phyloP scores from a whole-genome alignment of 2,113 vertebrate species.

The Rissa tridactyla region DNA sequence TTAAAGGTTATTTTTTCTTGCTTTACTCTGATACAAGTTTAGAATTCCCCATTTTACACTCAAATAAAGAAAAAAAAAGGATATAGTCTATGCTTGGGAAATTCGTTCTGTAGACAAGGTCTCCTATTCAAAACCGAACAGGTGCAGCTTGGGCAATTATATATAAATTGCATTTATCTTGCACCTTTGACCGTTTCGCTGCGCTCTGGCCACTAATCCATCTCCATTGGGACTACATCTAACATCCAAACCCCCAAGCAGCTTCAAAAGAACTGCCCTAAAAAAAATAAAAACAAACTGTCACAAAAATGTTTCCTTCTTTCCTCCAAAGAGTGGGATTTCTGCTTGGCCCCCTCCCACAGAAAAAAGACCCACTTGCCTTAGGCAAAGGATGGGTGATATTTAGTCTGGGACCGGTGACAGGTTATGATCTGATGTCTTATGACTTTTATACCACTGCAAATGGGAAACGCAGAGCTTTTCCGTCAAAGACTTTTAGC shows the following conservation, averaged over 20 bases:
- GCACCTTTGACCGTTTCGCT: conserved; percentile 50
- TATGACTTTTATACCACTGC: background rate
- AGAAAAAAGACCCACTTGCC: background rate
- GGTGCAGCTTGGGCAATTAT: conserved; percentile 60
- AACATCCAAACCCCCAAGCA: conserved; percentile 23
- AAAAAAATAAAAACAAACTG: conserved; percentile 24
- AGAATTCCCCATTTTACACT: conserved; percentile 57
- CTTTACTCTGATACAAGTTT: conserved; percentile 49
- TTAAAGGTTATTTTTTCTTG: conserved; percentile 62
- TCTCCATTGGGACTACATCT: conserved; percentile 49
- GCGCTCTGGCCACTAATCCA: conserved; percentile 52
- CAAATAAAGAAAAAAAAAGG: conserved; percentile 6
- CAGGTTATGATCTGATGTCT: conserved; percentile 16
- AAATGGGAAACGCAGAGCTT: background rate
- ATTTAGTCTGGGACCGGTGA: conserved; percentile 4
- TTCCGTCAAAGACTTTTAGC: conserved; percentile 4
- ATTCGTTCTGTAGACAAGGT: conserved; percentile 13
- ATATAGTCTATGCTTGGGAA: conserved; percentile 23
- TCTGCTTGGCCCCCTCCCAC: background rate
- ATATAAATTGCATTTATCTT: conserved; percentile 68
- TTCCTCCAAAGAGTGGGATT: background rate
- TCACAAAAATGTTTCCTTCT: conserved; percentile 46
- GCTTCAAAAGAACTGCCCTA: conserved; percentile 44
- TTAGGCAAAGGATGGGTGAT: background rate
- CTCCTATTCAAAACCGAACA: conserved; percentile 54